Evolutionary conservation across 2,888 invertebrate species (phyloP).

Genomic region (Nemoura dubitans): DNA sequence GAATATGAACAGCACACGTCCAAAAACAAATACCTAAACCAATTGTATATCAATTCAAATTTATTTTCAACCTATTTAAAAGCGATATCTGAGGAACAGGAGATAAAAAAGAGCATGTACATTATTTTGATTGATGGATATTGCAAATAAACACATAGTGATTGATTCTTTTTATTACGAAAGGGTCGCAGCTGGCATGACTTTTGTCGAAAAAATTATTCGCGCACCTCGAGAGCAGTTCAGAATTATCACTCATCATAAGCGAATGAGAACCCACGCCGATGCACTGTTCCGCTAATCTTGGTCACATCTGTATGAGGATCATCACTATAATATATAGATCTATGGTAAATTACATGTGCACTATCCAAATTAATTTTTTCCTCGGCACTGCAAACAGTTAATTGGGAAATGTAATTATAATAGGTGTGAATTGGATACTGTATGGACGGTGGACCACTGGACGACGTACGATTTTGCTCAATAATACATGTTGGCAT

Average conservation of each 20-base stretch:
- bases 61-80: no score
- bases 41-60: no score
- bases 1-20: no score
- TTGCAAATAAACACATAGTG: not conserved
- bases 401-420: not conserved
- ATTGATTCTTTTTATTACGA: not conserved
- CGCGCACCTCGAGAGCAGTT: not conserved
- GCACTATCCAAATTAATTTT: not conserved
- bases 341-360: no score
- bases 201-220: not conserved
- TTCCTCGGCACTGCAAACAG: not conserved
- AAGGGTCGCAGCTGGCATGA: not conserved
- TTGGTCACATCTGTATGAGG: not conserved
- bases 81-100: not conserved
- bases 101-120: not conserved
- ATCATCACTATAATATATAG: not conserved
- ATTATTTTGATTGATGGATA: not conserved
- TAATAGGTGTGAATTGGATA: constrained; percentile 12
- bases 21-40: no score
- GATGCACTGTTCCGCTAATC: not conserved
- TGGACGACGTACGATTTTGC: not conserved
- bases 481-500: not conserved
- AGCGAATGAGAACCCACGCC: not conserved
- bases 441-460: not conserved
- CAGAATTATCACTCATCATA: not conserved